Conservation (phyloP, 2,797 vertebrate genomes). For the Falco novaeseelandiae region DNA sequence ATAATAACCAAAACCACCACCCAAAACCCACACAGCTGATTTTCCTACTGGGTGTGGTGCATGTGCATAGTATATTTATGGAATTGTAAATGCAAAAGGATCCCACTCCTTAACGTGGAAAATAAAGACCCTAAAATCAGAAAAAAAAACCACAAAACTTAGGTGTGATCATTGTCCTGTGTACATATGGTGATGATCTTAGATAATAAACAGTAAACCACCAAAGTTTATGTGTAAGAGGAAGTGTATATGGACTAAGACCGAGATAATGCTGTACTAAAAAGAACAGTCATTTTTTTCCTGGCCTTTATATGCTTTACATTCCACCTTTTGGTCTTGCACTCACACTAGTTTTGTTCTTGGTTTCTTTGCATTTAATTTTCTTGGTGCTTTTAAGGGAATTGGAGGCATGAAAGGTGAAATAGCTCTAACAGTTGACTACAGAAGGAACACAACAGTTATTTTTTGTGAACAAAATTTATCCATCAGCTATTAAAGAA, state of each 20-base stretch:
- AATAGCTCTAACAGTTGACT: not conserved
- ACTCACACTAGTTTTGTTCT: not conserved
- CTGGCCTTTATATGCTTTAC: not conserved
- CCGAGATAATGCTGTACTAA: not conserved
- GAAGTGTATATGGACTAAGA: not conserved
- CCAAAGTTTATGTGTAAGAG: not conserved
- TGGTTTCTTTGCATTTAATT: not conserved
- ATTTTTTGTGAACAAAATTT: not conserved
- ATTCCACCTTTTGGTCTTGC: not conserved
- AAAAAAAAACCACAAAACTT: not conserved
- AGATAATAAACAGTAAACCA: not conserved
- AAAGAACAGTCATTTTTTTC: not conserved
- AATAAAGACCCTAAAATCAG: not conserved
- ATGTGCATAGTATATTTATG: not conserved
- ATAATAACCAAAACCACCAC: not conserved
- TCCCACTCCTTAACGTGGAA: not conserved
- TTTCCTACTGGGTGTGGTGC: not conserved
- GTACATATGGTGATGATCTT: not conserved
- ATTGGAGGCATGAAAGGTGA: not conserved
- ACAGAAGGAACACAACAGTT: not conserved
- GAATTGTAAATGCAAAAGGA: not conserved
- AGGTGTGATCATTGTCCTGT: not conserved
- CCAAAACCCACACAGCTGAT: not conserved
- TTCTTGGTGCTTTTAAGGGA: not conserved
- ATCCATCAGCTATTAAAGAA: not conserved